These are phyloP conservation scores for Lasiurus borealis DNA, from an alignment of 2,113 vertebrate species.

Conservation along the genomic window DNA sequence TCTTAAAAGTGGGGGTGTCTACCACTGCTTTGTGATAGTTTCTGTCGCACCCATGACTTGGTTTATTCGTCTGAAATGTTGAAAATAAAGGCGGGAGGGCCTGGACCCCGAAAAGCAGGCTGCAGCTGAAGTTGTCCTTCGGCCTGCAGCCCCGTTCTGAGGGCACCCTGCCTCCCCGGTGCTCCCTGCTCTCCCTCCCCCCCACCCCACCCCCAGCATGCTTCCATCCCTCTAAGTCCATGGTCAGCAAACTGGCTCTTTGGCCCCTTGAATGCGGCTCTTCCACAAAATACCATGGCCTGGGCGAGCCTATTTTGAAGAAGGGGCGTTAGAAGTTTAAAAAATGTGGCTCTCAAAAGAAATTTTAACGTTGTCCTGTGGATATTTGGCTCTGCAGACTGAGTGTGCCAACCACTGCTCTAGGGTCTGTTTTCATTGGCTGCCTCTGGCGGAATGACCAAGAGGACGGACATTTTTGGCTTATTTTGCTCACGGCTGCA, in stretches of 20 bases:
- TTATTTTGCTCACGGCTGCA: background rate
- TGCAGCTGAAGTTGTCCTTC: background rate
- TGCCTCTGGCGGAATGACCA: background rate
- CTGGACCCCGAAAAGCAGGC: background rate
- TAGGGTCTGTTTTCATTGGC: background rate
- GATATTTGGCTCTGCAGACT: too few relatives aligned
- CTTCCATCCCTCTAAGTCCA: background rate
- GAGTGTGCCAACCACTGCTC: background rate
- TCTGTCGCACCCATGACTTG: background rate
- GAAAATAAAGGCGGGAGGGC: background rate
- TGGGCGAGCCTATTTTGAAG: too few relatives aligned
- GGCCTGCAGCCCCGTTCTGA: background rate
- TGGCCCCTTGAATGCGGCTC: too few relatives aligned
- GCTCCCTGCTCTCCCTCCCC: background rate
- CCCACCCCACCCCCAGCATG: background rate
- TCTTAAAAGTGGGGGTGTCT: background rate
- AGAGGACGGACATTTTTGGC: background rate
- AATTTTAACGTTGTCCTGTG: too few relatives aligned
- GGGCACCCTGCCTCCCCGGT: background rate
- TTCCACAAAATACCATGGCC: too few relatives aligned
- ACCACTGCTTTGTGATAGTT: background rate
- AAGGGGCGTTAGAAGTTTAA: too few relatives aligned
- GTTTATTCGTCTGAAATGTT: background rate
- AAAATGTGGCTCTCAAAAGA: too few relatives aligned
- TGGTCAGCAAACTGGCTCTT: too few relatives aligned